Evolutionary conservation across 2,888 invertebrate genomes (phyloP).

Genomic region (Geophilus truncorum): DNA sequence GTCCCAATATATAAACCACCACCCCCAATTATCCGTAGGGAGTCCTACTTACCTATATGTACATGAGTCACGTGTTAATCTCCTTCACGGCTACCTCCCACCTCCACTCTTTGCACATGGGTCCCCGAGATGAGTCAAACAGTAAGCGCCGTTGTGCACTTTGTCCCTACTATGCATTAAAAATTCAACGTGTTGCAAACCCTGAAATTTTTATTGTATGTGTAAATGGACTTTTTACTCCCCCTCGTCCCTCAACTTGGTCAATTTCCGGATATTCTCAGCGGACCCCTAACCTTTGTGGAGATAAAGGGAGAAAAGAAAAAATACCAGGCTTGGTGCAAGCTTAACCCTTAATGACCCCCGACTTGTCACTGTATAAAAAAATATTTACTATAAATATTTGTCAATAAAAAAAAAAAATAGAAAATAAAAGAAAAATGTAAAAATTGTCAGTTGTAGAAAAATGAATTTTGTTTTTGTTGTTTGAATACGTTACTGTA

Average conservation of each 20-base stretch:
- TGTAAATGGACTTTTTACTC: background rate
- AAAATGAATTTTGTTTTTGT: too few species aligned
- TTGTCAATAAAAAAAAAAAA: too few species aligned
- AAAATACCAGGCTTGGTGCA: background rate
- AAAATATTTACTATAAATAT: background rate
- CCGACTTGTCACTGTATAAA: background rate
- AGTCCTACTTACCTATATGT: constrained; percentile 12
- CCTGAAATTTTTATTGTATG: background rate
- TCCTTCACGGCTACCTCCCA: background rate
- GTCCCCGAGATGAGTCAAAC: constrained; percentile 4
- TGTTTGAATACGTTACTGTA: too few species aligned
- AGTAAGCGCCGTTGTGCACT: background rate
- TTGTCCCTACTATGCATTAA: background rate
- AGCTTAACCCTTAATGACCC: background rate
- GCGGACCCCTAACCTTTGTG: background rate
- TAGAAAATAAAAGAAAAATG: too few species aligned
- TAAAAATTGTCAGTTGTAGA: too few species aligned
- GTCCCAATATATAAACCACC: constrained; percentile 11
- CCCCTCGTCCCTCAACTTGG: background rate
- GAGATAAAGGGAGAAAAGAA: background rate
- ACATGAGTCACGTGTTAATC: constrained; percentile 12
- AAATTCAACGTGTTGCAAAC: constrained; percentile 1
- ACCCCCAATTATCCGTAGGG: background rate
- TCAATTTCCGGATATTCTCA: background rate
- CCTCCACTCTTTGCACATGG: background rate